Conservation (phyloP, 1,140 invertebrate species). For the Melipona quadrifasciata region DNA sequence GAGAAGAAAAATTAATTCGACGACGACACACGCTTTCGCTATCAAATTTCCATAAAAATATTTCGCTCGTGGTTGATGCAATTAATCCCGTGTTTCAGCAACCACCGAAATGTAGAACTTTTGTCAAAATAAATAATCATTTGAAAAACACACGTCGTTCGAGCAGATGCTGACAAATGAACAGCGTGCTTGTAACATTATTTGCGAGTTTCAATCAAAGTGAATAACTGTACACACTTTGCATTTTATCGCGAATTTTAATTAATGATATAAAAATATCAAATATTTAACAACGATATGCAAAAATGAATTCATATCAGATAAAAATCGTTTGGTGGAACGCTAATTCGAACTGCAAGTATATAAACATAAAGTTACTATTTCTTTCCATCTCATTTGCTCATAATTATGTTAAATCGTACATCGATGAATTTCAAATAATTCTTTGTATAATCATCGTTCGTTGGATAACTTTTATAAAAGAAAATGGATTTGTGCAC, state of each 20-base stretch:
- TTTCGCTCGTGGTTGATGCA: not conserved
- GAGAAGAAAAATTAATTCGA: no score
- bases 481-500: no score
- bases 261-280: not conserved
- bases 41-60: not conserved
- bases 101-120: not conserved
- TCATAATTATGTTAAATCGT: no score
- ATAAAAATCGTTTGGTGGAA: not conserved
- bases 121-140: not conserved
- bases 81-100: not conserved
- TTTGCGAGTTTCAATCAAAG: not conserved
- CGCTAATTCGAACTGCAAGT: no score
- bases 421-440: no score
- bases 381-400: no score
- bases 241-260: not conserved
- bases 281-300: not conserved
- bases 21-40: not conserved
- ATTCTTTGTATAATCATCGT: no score
- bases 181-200: not conserved
- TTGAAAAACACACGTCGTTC: not conserved
- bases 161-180: not conserved
- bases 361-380: no score
- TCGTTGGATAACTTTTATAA: no score
- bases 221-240: not conserved
- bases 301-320: not conserved